Evolutionary conservation across 2,797 vertebrate genomes (phyloP), one percentile per base, ranked within the genome.

Genomic region (Sylvilagus floridanus): DNA sequence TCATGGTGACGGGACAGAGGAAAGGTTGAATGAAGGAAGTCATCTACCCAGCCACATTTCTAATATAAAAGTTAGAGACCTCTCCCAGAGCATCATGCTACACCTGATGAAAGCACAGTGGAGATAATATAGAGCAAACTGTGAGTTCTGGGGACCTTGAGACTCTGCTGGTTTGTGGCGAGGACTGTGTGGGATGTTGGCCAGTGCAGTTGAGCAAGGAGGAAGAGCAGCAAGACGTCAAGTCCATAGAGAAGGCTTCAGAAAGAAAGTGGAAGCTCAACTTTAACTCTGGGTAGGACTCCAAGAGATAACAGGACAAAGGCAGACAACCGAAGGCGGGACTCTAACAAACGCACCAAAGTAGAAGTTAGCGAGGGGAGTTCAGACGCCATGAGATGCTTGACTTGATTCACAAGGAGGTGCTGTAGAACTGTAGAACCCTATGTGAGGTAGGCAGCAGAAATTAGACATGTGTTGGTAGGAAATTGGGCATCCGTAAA

Each of bases 31-130:
- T 37, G 71, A 52, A 66, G 24, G 71, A 52, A 66, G 30, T 35
- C 54, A 6, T 11, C 66, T 21, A 28, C 16, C 32, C 28, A 30
- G 22, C 16, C 24, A 30, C 26, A 52, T 81, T 37, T 68, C 86
- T 81, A 32, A 21, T 17, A 6, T 24, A 2, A n/a, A 30, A 30
- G 13, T 57, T 69, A 62, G 30, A 72, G 24, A 47, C n/a, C 11
- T 37, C 5, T 42, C 54, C 32, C 3, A 28, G 10, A 42, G 50
- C 7, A 2, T 52, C 28, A 1, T 16, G 0, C 7, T 17, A 2
- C 5, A 10, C 8, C 62, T 3, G 4, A 71, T 54, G 62, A 77
- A 47, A 28, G 2, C 14, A 4, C 4, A 32, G n/a, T 19, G n/a
- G 73, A 79, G 65, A 37, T 14, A 17, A 24, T 24, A 7, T 63